A percentile compares a stretch with the other conserved stretches of the same genome.
Conservation (phyloP, 2,797 vertebrate species). For the Mormyrops attenuatus region DNA sequence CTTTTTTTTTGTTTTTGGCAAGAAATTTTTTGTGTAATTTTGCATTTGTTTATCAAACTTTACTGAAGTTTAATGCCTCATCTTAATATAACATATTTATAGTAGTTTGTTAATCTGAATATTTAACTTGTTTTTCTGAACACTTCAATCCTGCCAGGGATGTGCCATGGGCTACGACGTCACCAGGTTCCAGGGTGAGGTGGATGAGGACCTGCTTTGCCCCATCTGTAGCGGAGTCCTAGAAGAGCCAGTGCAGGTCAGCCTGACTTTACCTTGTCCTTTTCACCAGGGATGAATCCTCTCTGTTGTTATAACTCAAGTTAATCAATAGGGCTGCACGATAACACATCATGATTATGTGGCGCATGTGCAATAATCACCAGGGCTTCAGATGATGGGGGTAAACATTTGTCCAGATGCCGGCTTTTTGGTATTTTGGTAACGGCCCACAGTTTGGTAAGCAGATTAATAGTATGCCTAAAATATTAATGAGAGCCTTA, state of each 20-base stretch:
- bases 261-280: not conserved
- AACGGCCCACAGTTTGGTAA: no score
- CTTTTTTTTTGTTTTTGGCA: not conserved
- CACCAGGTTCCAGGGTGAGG: slow-evolving; percentile 71
- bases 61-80: not conserved
- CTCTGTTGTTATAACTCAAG: not conserved
- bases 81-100: not conserved
- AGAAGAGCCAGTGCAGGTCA: slow-evolving; percentile 76
- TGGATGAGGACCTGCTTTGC: slow-evolving; percentile 75
- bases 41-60: not conserved
- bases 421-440: not conserved
- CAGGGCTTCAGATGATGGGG: not conserved
- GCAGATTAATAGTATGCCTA: no score
- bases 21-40: not conserved
- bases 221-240: slow-evolving; percentile 77
- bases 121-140: not conserved
- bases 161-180: slow-evolving; percentile 62
- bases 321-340: not conserved
- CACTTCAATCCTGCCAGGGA: not conserved
- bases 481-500: no score
- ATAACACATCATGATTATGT: not conserved
- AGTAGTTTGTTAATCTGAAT: not conserved
- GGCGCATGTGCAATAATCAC: not conserved
- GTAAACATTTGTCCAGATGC: not conserved
- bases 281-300: not conserved